Base-by-base conservation (phyloP, 2,113 vertebrate species). In the Mus spicilegus region DNA sequence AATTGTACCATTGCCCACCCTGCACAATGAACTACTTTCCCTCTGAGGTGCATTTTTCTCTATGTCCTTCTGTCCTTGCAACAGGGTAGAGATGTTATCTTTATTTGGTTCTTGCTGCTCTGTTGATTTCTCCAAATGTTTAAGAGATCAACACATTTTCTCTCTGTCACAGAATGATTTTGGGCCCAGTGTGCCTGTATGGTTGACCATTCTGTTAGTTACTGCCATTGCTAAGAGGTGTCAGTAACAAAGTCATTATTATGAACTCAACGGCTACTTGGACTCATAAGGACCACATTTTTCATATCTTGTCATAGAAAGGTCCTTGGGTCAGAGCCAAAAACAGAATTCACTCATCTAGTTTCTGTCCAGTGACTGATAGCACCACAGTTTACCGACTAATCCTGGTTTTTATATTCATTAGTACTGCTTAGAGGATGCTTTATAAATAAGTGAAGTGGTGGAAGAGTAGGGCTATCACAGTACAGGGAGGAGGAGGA, bases 91-190 rank as follows among this genome's bases (percentile, higher is more conserved):
- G 39, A 72, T 73, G 54, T 84, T 72, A 22, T 89, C 85, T 94
- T 96, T 93, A 69, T 86, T n/a, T 92, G 76, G 72, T 39, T 95
- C 30, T 95, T 70, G 28, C 46, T 51, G 17, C 70, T 90, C 81
- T 93, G 94, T 63, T 97, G 92, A 96, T 93, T 95, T 97, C 96
- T 91, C 65, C 73, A 54, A 90, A 67, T n/a, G 28, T 89, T 94
- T 94, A 88, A 78, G 75, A 91, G 90, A 89, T n/a, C 46, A 63
- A 58, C 42, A 22, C 3, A 0, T 84, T 92, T 88, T 93, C 75
- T 88, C 69, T 39, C 36, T 94, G 67, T 87, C 73, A 36, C n/a
- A 65, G 86, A 67, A 63, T 65, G 90, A 82, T 84, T 87, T 82
- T 76, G 61, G 54, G 56, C 88, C 87, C 81, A 9, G 1, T 65